Percentiles rank a stretch among this genome's conserved stretches.
Evolutionary conservation across 2,113 vertebrate genomes (phyloP).

Genomic region (Semnornis frantzii): DNA sequence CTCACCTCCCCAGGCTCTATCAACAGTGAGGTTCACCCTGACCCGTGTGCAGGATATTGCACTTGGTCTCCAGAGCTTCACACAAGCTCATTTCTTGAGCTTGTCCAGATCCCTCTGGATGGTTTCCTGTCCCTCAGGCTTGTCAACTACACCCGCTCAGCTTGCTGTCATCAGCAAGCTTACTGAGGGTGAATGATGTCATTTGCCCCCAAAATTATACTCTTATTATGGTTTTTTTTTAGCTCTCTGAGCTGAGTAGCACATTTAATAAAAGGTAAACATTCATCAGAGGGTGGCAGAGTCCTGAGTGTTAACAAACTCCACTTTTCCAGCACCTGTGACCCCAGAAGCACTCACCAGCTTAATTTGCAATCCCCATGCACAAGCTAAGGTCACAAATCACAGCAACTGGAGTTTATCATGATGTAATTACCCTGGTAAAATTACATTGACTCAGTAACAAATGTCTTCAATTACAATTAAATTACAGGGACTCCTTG

Average conservation of each 20-base stretch:
- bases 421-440: conserved; percentile 69
- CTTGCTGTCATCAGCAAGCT: neutral
- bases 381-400: conserved; percentile 43
- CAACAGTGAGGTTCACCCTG: neutral
- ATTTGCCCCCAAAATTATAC: neutral
- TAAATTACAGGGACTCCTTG: conserved; percentile 63
- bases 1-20: too few relatives aligned
- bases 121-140: neutral
- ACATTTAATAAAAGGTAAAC: neutral
- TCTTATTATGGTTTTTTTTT: neutral
- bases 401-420: conserved; percentile 68
- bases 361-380: conserved; percentile 64
- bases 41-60: neutral
- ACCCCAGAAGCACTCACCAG: conserved; percentile 38
- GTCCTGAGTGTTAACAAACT: conserved; percentile 28
- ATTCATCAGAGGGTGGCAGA: conserved; percentile 8
- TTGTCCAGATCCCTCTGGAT: neutral
- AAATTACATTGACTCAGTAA: conserved; percentile 69
- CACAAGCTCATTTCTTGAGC: neutral
- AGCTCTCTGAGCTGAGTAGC: neutral
- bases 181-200: neutral
- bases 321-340: conserved; percentile 46
- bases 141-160: neutral
- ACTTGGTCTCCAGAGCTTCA: neutral
- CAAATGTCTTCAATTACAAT: conserved; percentile 66